Percentiles rank a stretch among this genome's conserved stretches.
Evolutionary conservation across 2,888 invertebrate species (phyloP).

Genomic region (Capitulum mitella): DNA sequence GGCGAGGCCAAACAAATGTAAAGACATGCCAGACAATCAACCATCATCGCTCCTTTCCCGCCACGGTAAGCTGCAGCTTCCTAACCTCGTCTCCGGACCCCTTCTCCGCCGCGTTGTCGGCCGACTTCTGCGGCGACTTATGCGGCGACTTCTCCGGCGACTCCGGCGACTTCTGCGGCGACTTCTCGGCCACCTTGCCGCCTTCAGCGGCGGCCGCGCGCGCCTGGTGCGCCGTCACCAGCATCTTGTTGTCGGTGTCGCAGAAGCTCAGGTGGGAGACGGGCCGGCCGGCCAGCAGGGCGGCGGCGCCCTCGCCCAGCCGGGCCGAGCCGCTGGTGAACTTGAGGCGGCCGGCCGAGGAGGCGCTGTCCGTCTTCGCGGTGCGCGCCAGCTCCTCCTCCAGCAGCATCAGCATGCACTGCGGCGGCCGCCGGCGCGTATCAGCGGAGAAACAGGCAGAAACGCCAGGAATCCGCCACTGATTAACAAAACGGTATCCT

Average conservation of each 20-base stretch:
- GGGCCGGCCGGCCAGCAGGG: constrained; percentile 30
- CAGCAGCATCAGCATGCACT: constrained; percentile 47
- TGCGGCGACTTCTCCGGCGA: no score
- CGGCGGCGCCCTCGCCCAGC: constrained; percentile 30
- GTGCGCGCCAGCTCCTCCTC: constrained; percentile 43
- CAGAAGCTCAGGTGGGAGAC: constrained; percentile 32
- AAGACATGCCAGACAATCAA: no score
- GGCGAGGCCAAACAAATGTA: no score
- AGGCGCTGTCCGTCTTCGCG: constrained; percentile 31
- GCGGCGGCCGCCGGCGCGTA: constrained; percentile 26
- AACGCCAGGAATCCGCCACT: no score
- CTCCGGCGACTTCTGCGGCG: background rate
- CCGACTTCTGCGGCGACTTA: no score
- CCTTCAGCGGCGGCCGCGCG: background rate
- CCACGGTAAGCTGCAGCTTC: no score
- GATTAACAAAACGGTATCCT: no score
- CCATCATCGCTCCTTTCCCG: no score
- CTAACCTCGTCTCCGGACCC: background rate
- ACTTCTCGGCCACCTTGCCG: constrained; percentile 8
- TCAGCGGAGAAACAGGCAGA: constrained; percentile 13
- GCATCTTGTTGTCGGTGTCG: constrained; percentile 28
- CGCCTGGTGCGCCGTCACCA: constrained; percentile 31
- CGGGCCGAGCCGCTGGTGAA: constrained; percentile 31
- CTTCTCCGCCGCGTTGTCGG: no score
- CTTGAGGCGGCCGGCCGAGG: constrained; percentile 29